These are phyloP conservation scores for Psylliodes chrysocephalus DNA, from an alignment of 2,888 invertebrate species.

Conservation along the genomic window DNA sequence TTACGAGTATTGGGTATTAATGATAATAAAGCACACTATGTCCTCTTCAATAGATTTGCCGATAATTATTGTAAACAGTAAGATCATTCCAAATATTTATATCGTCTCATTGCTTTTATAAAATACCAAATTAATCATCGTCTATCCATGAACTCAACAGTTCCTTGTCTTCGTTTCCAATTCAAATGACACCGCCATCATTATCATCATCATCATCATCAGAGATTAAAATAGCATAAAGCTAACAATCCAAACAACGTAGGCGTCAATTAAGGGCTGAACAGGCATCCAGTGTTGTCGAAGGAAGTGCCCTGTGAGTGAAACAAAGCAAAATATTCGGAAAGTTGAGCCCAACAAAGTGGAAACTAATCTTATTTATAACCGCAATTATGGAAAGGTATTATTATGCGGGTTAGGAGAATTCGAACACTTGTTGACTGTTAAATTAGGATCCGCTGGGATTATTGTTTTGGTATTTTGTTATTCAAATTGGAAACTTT, in stretches of 20 bases:
- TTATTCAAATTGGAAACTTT: too few species aligned
- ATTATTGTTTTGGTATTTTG: background rate
- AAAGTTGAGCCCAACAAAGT: conserved; percentile 55
- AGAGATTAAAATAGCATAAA: conserved; percentile 27
- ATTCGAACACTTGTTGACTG: conserved; percentile 3
- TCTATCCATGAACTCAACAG: background rate
- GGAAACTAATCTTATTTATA: conserved; percentile 59
- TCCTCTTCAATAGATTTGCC: too few species aligned
- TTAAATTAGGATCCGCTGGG: background rate
- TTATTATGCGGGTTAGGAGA: conserved; percentile 19
- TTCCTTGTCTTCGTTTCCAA: too few species aligned
- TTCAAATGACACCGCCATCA: background rate
- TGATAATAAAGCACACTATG: too few species aligned
- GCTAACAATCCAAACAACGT: conserved; percentile 36
- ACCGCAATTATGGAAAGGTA: conserved; percentile 56
- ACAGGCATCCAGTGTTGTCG: conserved; percentile 37
- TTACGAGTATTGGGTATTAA: too few species aligned
- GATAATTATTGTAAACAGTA: too few species aligned
- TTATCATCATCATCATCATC: too few species aligned
- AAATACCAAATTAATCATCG: too few species aligned
- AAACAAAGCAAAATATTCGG: conserved; percentile 57
- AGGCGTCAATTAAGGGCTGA: conserved; percentile 31
- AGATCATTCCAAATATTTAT: too few species aligned
- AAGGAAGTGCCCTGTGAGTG: conserved; percentile 41
- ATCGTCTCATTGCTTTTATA: too few species aligned